Base-by-base conservation (phyloP, 2,113 vertebrate species). In the Turdus rufiventris region DNA sequence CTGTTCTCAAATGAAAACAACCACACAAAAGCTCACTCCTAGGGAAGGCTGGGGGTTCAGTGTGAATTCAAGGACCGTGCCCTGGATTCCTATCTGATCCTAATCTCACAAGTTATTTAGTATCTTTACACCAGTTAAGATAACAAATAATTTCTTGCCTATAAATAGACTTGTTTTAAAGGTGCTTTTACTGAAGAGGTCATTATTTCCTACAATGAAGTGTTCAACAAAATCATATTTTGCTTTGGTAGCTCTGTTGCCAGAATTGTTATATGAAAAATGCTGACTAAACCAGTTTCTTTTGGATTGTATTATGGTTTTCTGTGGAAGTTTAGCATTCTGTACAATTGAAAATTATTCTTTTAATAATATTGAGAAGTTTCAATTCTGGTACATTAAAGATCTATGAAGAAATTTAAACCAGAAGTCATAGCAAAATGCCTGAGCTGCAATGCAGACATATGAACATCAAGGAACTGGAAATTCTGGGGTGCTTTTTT, bases 41-140 rank as follows among this genome's bases (percentile, higher is more conserved):
- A 19, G 1, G 4, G 21, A 19, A 61, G 34, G 11, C 0, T 65
- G 40, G 6, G 15, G 14, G 6, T 5, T 57, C 71, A 50, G 11
- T 61, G 34, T 72, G 34, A 42, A 73, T 53, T 86, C 57, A 72
- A 10, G 26, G 28, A 40, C 26, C 12, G 2, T 47, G 42, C 40
- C 40, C 15, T n/a, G 18, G 9, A 47, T 42, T 80, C 36, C 20
- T 38, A 4, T 34, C 63, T 85, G 66, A 73, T 58, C 18, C 29
- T 71, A 54, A 51, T 79, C 75, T 78, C 7, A 3, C 34, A 53
- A 45, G 24, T 42, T 62, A 38, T 56, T 73, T 74, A 14, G 6
- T 70, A 10, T 42, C 45, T 84, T 91, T 80, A 51, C 43, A 24
- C 57, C n/a, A 60, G 29, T 14, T 63, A 78, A 93, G 83, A 83